phyloP scores from a whole-genome alignment of 92 coral and sea anemone genomes.

The Phenganax stokvisi region DNA sequence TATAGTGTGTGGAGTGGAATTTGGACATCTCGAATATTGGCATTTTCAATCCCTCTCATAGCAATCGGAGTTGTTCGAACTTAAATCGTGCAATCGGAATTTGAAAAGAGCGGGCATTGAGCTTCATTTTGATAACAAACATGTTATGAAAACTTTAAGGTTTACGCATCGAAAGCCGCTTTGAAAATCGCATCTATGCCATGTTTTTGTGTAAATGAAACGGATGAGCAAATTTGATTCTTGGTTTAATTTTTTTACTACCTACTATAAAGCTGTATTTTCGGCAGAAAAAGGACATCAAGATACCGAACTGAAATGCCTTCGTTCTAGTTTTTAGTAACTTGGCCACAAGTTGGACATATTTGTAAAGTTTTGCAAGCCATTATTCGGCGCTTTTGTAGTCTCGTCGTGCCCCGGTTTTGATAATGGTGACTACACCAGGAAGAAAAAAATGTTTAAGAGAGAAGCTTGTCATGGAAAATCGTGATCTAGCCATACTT shows the following conservation, averaged over 20 bases:
- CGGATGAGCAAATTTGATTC: not conserved
- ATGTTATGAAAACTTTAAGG: not conserved
- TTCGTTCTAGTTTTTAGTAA: not conserved
- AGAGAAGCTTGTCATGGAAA: not conserved
- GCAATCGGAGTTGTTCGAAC: too few relatives aligned
- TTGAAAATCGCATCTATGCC: not conserved
- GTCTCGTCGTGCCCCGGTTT: conserved; percentile 39
- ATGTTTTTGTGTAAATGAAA: not conserved
- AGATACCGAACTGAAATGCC: not conserved
- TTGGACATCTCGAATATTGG: too few relatives aligned
- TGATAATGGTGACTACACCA: conserved; percentile 10
- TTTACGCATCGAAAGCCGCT: not conserved
- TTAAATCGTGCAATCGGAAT: too few relatives aligned
- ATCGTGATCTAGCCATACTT: not conserved
- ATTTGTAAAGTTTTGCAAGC: not conserved
- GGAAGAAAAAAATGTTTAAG: conserved; percentile 14
- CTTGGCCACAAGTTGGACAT: not conserved
- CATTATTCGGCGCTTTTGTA: conserved; percentile 2
- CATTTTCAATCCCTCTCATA: too few relatives aligned
- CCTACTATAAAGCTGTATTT: not conserved
- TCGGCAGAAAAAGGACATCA: not conserved
- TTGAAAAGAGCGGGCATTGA: not conserved
- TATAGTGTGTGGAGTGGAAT: too few relatives aligned
- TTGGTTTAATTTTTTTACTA: not conserved
- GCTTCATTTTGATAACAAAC: conserved; percentile 28